Base-by-base conservation (phyloP, 2,113 vertebrate genomes). In the Emydura subglobosa region DNA sequence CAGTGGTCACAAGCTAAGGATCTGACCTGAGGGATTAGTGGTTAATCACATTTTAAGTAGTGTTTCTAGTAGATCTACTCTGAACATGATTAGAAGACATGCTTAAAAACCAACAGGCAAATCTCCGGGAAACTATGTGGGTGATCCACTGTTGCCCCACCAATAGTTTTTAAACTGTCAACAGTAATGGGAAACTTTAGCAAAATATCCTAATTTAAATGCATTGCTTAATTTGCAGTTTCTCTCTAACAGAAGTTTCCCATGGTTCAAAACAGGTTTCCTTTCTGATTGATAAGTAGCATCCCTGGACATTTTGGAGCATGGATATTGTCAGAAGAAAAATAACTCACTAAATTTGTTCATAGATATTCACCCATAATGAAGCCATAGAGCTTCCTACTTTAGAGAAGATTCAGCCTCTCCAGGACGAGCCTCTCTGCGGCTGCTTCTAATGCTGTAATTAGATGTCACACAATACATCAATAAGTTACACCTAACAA, bases 401-500 rank as follows among this genome's bases (percentile, higher is more conserved):
- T 74, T 74, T 42, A 1, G 1, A 5, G 22, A 13, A 47, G 31
- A 59, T 42, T 22, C 3, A 22, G 27, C 57, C 47, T 47, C 6
- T 47, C 47, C 47, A 47, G 47, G 47, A 47, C 8, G 8, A 47
- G 47, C 47, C 47, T 47, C 47, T 47, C 47, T 47, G 47, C 47
- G 8, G 47, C 47, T 47, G 47, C 34, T 44, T 6, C 12, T 21
- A 72, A 47, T 74, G 55, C 0, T 47, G 10, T 89, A 50, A 13
- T 57, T 17, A 10, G n/a, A 27, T 53, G 34, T 34, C 50, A 9
- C 42, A 19, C 11, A 10, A 12, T 21, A 12, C 1, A 2, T 1
- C 3, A 47, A 17, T 51, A 79, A 47, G 5, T 8, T 94, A 88
- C 87, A 39, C 94, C 95, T 96, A 93, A 72, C 83, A 96, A 91